Conservation (phyloP, 2,113 vertebrate species). For the Eurystomus gularis region DNA sequence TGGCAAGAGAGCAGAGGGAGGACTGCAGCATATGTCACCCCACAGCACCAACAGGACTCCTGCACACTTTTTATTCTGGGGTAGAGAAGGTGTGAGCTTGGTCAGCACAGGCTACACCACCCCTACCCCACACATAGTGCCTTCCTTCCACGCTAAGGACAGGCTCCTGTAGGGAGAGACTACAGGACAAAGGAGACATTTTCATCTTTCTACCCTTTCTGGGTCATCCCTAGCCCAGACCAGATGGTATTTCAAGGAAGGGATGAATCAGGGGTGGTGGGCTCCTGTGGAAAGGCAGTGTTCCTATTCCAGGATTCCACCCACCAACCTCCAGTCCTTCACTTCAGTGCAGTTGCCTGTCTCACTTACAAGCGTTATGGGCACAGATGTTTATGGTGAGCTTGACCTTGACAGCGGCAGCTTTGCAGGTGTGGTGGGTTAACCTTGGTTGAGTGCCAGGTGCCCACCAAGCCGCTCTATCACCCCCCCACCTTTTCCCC, state of each 20-base stretch:
- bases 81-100: not conserved
- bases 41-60: no score
- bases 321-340: not conserved
- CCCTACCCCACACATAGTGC: fast-evolving
- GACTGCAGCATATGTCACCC: fast-evolving
- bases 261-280: not conserved
- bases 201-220: not conserved
- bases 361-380: fast-evolving
- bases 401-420: not conserved
- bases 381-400: not conserved
- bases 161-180: not conserved
- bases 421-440: no score
- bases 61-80: not conserved
- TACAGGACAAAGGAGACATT: not conserved
- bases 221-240: not conserved
- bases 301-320: not conserved
- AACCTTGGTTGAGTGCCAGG: no score
- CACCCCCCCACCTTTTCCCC: no score
- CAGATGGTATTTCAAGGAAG: not conserved
- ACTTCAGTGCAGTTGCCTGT: not conserved
- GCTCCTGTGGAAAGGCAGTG: not conserved
- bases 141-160: not conserved
- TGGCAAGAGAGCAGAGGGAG: not conserved
- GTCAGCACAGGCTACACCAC: fast-evolving
- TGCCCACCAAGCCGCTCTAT: no score